These are phyloP conservation scores for Pelmatolapia mariae DNA, from an alignment of 2,113 vertebrate species.

Conservation along the genomic window DNA sequence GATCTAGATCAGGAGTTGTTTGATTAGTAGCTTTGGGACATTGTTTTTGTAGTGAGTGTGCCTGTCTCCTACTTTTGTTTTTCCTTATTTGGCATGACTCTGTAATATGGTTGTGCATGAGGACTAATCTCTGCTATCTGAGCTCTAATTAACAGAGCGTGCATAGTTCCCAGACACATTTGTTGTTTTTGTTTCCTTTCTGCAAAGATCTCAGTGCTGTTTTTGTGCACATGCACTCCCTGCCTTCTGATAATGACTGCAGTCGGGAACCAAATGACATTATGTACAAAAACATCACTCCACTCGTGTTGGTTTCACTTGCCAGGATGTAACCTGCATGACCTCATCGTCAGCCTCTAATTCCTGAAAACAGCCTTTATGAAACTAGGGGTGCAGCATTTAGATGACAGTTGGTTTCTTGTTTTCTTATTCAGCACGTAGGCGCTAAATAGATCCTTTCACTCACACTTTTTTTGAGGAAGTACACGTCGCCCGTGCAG, in stretches of 20 bases:
- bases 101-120: conserved; percentile 62
- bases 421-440: background rate
- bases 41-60: conserved; percentile 68
- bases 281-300: background rate
- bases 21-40: conserved; percentile 77
- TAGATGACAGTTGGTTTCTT: background rate
- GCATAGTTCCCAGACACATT: conserved; percentile 53
- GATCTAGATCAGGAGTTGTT: conserved; percentile 75
- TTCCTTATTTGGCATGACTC: conserved; percentile 58
- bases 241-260: background rate
- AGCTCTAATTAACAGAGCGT: conserved; percentile 57
- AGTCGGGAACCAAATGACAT: background rate
- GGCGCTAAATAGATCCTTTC: conserved; percentile 10
- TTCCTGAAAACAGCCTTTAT: conserved; percentile 49
- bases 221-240: conserved; percentile 23
- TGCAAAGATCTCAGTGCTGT: conserved; percentile 25
- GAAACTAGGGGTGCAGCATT: conserved; percentile 3
- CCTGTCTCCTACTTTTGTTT: conserved; percentile 67
- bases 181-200: conserved; percentile 34
- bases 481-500: conserved; percentile 36
- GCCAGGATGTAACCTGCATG: background rate
- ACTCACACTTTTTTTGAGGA: conserved; percentile 17
- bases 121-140: conserved; percentile 64
- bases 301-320: background rate
- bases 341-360: background rate